These are phyloP conservation scores for Noctua comes DNA, from an alignment of 2,888 invertebrate genomes.

Conservation along the genomic window DNA sequence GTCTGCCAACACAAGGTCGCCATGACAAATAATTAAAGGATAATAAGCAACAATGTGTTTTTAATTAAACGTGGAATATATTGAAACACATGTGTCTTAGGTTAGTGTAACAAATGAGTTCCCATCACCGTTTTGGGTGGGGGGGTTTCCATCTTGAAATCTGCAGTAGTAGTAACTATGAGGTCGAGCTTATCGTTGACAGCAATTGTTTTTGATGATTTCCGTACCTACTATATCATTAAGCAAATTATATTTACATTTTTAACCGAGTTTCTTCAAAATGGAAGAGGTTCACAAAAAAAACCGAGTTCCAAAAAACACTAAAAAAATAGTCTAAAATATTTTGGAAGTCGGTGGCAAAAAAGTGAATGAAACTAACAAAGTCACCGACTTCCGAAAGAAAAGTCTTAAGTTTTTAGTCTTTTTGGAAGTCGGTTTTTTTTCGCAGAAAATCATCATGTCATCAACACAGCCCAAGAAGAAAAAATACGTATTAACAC, in stretches of 20 bases:
- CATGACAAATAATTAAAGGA: slow-evolving; percentile 40
- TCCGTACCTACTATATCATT: neutral
- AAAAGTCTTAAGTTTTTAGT: too few species aligned
- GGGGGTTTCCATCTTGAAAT: slow-evolving; percentile 27
- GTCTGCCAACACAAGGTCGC: slow-evolving; percentile 25
- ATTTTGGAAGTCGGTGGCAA: too few species aligned
- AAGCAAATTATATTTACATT: neutral
- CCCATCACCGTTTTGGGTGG: slow-evolving; percentile 22
- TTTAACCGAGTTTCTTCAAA: neutral
- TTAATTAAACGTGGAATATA: slow-evolving; percentile 52
- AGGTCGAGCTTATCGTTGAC: neutral
- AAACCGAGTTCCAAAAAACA: too few species aligned
- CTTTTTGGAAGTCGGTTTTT: too few species aligned
- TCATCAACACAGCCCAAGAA: too few species aligned
- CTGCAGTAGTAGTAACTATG: slow-evolving; percentile 28
- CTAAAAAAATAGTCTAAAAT: too few species aligned
- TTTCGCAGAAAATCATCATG: too few species aligned
- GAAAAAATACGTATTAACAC: too few species aligned
- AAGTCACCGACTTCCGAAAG: too few species aligned
- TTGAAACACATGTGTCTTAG: slow-evolving; percentile 40
- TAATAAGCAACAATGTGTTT: slow-evolving; percentile 54
- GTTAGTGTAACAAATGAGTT: slow-evolving; percentile 33
- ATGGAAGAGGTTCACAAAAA: too few species aligned
- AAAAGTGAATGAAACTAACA: too few species aligned
- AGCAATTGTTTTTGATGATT: slow-evolving; percentile 7